Percentiles rank a stretch among this genome's conserved stretches.
phyloP scores from a whole-genome alignment of 2,797 vertebrate species.

The Argyrosomus regius region DNA sequence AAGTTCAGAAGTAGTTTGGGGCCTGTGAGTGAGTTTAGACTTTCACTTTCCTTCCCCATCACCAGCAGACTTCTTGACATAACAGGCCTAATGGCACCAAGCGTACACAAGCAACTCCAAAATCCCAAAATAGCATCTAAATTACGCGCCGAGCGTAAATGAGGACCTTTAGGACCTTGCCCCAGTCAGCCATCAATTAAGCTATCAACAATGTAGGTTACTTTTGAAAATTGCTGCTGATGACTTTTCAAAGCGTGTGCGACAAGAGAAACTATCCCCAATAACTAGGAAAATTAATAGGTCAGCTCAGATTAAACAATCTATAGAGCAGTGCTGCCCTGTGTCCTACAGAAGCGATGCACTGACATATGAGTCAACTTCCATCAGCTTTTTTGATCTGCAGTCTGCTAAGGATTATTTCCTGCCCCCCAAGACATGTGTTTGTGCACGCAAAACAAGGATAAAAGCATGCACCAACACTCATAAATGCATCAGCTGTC shows the following conservation, averaged over 20 bases:
- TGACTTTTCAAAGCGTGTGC: slow-evolving; percentile 58
- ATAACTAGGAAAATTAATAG: slow-evolving; percentile 68
- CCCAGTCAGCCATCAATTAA: slow-evolving; percentile 71
- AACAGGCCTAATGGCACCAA: slow-evolving; percentile 61
- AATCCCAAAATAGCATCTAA: slow-evolving; percentile 68
- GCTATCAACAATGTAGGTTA: slow-evolving; percentile 62
- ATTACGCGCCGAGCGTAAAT: slow-evolving; percentile 71
- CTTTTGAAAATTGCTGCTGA: slow-evolving; percentile 62
- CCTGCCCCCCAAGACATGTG: slow-evolving; percentile 79
- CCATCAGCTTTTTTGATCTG: slow-evolving; percentile 76
- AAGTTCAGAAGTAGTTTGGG: slow-evolving; percentile 63
- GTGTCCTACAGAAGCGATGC: slow-evolving; percentile 66
- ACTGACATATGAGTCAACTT: slow-evolving; percentile 76
- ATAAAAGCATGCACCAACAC: slow-evolving; percentile 76
- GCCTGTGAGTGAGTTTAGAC: slow-evolving; percentile 51
- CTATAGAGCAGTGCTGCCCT: slow-evolving; percentile 45
- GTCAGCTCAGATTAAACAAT: slow-evolving; percentile 59
- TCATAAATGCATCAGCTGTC: slow-evolving; percentile 79
- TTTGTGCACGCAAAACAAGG: slow-evolving; percentile 78
- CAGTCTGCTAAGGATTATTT: slow-evolving; percentile 81
- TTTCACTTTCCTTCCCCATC: slow-evolving; percentile 25
- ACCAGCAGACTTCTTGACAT: slow-evolving; percentile 51
- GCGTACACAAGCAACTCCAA: slow-evolving; percentile 58
- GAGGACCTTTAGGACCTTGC: slow-evolving; percentile 64
- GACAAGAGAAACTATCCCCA: slow-evolving; percentile 50